Evolutionary conservation across 2,888 invertebrate genomes (phyloP).

Genomic region (Lepas anatifera): DNA sequence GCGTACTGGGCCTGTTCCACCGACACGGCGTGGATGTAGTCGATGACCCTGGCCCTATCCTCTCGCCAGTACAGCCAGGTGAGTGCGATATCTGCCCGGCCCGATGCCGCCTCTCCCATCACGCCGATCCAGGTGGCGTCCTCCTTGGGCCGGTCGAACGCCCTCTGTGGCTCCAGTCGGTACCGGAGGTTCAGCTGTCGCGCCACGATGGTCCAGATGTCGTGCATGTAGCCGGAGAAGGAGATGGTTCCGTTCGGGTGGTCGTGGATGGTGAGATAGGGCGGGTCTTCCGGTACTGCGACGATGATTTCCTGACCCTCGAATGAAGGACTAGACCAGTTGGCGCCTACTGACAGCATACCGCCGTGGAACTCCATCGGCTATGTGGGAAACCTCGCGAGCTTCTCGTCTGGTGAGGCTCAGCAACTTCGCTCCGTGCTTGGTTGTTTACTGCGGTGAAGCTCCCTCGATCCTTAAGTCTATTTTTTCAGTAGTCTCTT

Average conservation of each 20-base stretch:
- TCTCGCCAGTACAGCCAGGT: neutral
- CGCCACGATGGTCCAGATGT: conserved; percentile 19
- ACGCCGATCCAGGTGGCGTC: conserved; percentile 23
- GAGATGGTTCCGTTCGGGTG: neutral
- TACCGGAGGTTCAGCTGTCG: conserved; percentile 20
- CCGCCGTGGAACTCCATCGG: neutral
- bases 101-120: conserved; percentile 21
- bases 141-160: conserved; percentile 18
- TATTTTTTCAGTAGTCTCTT: too few species aligned
- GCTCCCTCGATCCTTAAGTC: too few species aligned
- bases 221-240: neutral
- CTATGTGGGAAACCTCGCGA: too few species aligned
- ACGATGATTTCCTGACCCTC: neutral
- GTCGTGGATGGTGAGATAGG: neutral
- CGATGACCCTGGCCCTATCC: neutral
- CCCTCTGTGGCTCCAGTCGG: conserved; percentile 14
- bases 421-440: too few species aligned
- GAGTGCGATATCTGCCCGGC: neutral
- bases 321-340: neutral
- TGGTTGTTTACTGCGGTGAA: too few species aligned
- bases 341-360: neutral
- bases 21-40: neutral
- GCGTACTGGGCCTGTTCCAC: neutral
- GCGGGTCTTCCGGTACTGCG: neutral
- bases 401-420: too few species aligned